Percentiles rank a stretch among this genome's conserved stretches.
Conservation (phyloP, 1,140 invertebrate genomes). For the Drosophila murphyi region DNA sequence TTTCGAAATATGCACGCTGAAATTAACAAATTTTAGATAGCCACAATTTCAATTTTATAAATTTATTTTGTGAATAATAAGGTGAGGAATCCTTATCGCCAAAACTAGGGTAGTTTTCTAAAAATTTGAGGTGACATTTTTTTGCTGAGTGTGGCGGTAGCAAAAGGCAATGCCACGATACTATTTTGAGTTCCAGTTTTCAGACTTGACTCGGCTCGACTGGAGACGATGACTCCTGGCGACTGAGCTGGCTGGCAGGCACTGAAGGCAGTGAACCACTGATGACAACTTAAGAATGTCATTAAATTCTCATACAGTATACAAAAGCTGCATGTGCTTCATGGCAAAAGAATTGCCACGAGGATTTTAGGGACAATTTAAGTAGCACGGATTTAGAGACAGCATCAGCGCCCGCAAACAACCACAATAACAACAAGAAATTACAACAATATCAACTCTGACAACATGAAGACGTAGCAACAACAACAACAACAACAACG, state of each 20-base stretch:
- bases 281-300: slow-evolving; percentile 83
- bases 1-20: too few species aligned
- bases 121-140: too few species aligned
- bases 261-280: slow-evolving; percentile 68
- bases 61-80: too few species aligned
- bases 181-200: slow-evolving; percentile 46
- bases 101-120: too few species aligned
- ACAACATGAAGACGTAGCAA: slow-evolving; percentile 56
- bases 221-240: slow-evolving; percentile 16
- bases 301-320: slow-evolving; percentile 81
- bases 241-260: slow-evolving; percentile 25
- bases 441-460: slow-evolving; percentile 43
- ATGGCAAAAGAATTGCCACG: slow-evolving; percentile 81
- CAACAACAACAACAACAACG: slow-evolving; percentile 28
- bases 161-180: slow-evolving; percentile 29
- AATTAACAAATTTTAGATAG: too few species aligned
- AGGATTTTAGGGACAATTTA: slow-evolving; percentile 83
- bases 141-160: slow-evolving; percentile 25
- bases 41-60: too few species aligned
- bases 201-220: slow-evolving; percentile 22
- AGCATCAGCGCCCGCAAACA: slow-evolving; percentile 43
- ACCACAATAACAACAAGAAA: slow-evolving; percentile 33
- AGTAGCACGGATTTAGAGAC: slow-evolving; percentile 82
- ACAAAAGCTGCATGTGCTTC: slow-evolving; percentile 82
- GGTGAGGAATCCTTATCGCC: too few species aligned